Evolutionary conservation across 2,888 invertebrate genomes (phyloP).

Genomic region (Leptopilina syphax): DNA sequence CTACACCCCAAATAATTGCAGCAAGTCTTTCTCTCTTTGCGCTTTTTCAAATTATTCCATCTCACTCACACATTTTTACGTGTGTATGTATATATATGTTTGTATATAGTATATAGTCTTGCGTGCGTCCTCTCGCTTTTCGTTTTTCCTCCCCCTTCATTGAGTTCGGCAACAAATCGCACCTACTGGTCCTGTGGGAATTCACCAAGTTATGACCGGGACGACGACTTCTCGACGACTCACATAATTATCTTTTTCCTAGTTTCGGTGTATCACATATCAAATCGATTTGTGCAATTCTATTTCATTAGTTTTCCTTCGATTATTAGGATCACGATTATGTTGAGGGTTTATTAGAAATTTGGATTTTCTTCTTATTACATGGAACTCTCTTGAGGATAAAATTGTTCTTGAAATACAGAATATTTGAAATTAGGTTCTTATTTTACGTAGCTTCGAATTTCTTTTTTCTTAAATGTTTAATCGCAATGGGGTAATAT

Average conservation of each 20-base stretch:
- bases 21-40: slow-evolving; percentile 66
- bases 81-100: background rate
- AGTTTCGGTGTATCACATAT: slow-evolving; percentile 9
- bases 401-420: no score
- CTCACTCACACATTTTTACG: slow-evolving; percentile 40
- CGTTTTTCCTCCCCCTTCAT: slow-evolving; percentile 45
- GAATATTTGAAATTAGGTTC: no score
- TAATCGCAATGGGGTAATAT: no score
- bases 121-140: slow-evolving; percentile 15
- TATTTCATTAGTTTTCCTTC: slow-evolving; percentile 11
- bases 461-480: no score
- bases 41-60: slow-evolving; percentile 19
- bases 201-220: slow-evolving; percentile 72
- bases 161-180: slow-evolving; percentile 69
- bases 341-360: background rate
- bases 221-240: slow-evolving; percentile 72
- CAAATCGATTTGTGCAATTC: slow-evolving; percentile 1
- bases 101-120: background rate
- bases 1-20: slow-evolving; percentile 69
- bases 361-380: slow-evolving; percentile 21
- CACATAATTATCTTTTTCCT: slow-evolving; percentile 68
- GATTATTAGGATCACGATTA: background rate
- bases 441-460: no score
- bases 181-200: slow-evolving; percentile 65
- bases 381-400: background rate